These are phyloP conservation scores for Patella caerulea DNA, from an alignment of 2,888 invertebrate genomes.

Conservation along the genomic window DNA sequence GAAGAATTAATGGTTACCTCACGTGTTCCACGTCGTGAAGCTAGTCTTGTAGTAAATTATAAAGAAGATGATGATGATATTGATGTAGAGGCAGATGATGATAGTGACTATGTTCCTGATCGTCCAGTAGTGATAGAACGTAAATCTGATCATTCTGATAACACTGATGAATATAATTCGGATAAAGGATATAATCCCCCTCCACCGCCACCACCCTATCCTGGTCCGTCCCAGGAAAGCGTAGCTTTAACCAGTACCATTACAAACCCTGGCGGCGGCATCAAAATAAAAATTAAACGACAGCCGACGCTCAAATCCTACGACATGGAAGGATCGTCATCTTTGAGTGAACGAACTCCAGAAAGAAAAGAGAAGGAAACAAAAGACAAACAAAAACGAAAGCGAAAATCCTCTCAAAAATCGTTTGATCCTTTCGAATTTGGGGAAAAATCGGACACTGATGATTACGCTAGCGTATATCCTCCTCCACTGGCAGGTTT, in stretches of 20 bases:
- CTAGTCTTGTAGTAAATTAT: conserved; percentile 26
- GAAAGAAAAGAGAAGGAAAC: conserved; percentile 33
- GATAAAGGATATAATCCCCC: conserved; percentile 10
- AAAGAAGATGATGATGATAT: conserved; percentile 35
- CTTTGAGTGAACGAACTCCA: conserved; percentile 11
- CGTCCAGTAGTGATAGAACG: not conserved
- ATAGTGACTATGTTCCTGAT: conserved; percentile 1
- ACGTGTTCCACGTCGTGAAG: conserved; percentile 26
- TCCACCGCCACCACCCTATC: not conserved
- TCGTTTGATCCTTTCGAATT: conserved; percentile 41
- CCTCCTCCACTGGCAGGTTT: not conserved
- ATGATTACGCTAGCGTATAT: conserved; percentile 29
- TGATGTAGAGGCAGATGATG: conserved; percentile 21
- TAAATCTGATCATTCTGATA: not conserved
- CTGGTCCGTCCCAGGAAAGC: conserved; percentile 28
- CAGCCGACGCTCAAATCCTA: conserved; percentile 32
- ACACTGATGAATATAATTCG: not conserved
- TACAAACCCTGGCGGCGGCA: conserved; percentile 66
- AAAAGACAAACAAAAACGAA: conserved; percentile 32
- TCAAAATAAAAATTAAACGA: conserved; percentile 69
- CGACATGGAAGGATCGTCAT: conserved; percentile 1
- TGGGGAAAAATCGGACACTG: conserved; percentile 44
- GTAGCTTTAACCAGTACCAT: conserved; percentile 52
- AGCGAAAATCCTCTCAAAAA: conserved; percentile 18
- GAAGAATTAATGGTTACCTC: conserved; percentile 12